Conservation (phyloP, 2,888 invertebrate species). For the Eurytoma adleriae region DNA sequence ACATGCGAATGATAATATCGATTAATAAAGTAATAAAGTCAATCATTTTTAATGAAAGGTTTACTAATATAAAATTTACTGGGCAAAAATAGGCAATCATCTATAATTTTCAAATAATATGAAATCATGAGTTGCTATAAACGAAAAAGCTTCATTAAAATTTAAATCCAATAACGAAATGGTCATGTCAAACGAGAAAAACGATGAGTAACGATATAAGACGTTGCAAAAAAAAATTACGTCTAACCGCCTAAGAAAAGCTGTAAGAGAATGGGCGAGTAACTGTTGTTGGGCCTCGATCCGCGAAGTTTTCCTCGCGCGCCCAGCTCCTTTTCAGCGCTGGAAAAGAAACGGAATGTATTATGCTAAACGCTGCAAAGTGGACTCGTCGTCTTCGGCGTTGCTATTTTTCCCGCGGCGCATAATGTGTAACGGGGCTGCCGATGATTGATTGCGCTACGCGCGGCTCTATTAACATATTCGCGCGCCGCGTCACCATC, state of each 20-base stretch:
- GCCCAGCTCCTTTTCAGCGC: neutral
- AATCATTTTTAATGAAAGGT: too few species aligned
- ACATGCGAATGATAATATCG: too few species aligned
- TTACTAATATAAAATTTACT: too few species aligned
- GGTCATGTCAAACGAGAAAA: too few species aligned
- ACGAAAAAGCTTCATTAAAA: too few species aligned
- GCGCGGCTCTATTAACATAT: conserved; percentile 39
- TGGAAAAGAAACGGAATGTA: conserved; percentile 16
- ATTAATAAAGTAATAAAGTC: too few species aligned
- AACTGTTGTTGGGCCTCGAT: neutral
- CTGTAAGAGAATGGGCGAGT: neutral
- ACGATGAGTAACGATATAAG: neutral
- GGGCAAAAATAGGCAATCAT: too few species aligned
- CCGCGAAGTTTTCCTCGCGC: neutral
- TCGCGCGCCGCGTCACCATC: conserved; percentile 13
- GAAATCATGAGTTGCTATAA: too few species aligned
- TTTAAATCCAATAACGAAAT: too few species aligned
- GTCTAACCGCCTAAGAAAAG: neutral
- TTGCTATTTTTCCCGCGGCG: neutral
- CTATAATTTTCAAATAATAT: too few species aligned
- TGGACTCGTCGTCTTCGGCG: neutral
- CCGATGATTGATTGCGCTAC: conserved; percentile 41
- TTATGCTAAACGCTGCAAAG: conserved; percentile 35
- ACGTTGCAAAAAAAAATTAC: neutral
- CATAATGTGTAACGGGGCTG: conserved; percentile 33